phyloP scores from a whole-genome alignment of 2,888 invertebrate species.

The Tetranychus truncatus region DNA sequence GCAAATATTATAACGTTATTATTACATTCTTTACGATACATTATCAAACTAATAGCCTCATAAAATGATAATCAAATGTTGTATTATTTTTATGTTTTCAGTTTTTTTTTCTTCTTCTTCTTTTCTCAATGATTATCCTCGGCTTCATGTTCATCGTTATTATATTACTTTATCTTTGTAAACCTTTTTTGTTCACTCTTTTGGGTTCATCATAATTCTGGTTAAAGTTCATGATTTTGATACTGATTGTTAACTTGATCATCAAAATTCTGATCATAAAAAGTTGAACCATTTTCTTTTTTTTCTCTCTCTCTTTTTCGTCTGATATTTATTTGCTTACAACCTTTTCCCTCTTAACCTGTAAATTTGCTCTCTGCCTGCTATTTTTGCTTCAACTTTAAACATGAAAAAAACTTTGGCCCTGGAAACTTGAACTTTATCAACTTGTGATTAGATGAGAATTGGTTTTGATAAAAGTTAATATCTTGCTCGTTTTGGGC shows the following conservation, averaged over 20 bases:
- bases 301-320: not conserved
- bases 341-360: not conserved
- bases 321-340: not conserved
- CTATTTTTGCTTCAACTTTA: too few species aligned
- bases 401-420: too few species aligned
- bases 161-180: too few species aligned
- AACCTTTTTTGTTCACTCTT: too few species aligned
- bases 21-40: not conserved
- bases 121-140: not conserved
- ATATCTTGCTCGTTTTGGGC: too few species aligned
- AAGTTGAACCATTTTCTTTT: not conserved
- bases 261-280: conserved; percentile 1
- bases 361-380: too few species aligned
- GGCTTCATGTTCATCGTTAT: not conserved
- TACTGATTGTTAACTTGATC: not conserved
- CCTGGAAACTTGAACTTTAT: too few species aligned
- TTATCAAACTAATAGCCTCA: not conserved
- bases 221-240: not conserved
- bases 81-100: not conserved
- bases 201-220: not conserved
- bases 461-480: too few species aligned
- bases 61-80: not conserved
- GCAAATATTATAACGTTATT: not conserved
- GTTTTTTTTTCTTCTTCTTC: not conserved
- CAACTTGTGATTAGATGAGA: too few species aligned